These are phyloP conservation scores for Sialia sialis DNA, from an alignment of 2,113 vertebrate genomes.

Conservation along the genomic window DNA sequence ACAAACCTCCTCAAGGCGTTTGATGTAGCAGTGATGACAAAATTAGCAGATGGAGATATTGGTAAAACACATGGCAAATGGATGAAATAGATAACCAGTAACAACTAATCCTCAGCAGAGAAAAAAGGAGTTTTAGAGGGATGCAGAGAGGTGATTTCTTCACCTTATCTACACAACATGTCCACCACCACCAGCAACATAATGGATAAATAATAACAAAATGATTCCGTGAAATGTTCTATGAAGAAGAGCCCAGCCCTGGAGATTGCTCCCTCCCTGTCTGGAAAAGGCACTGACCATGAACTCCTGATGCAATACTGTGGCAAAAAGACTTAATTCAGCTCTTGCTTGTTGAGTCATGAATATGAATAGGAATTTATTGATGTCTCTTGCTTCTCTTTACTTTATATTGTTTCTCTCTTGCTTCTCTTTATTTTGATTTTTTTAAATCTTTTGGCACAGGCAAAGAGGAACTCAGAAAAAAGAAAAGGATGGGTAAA, in stretches of 20 bases:
- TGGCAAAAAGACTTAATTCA: background rate
- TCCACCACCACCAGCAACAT: accelerated
- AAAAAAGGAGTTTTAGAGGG: background rate
- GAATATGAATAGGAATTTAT: background rate
- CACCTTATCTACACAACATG: background rate
- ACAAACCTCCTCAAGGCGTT: background rate
- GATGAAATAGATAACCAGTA: background rate
- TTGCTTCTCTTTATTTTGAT: background rate
- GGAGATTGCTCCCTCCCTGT: background rate
- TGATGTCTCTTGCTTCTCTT: background rate
- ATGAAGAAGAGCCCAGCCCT: background rate
- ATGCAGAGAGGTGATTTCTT: background rate
- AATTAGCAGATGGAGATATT: background rate
- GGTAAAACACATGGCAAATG: background rate
- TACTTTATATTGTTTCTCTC: background rate
- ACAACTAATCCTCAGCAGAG: accelerated
- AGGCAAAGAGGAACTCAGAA: background rate
- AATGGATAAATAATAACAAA: background rate
- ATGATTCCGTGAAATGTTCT: background rate
- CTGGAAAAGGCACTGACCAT: background rate
- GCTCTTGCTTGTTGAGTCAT: background rate
- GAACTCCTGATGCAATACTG: background rate
- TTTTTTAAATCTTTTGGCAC: background rate
- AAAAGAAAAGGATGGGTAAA: background rate
- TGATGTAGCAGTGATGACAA: background rate